Evolutionary conservation across 2,888 invertebrate species (phyloP).

Genomic region (Dicyrtoma fusca): DNA sequence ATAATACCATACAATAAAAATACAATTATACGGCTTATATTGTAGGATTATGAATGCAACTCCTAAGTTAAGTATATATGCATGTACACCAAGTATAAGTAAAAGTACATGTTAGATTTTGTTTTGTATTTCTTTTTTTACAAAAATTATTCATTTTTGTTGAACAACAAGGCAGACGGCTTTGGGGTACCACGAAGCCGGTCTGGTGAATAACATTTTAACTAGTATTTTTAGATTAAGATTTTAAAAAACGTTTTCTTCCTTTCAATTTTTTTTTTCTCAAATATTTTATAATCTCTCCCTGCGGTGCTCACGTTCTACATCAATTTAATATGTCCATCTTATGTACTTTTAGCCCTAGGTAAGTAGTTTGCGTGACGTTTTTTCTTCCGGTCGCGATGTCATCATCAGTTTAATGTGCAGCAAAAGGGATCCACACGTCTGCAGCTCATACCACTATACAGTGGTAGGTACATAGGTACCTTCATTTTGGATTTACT

Average conservation of each 20-base stretch:
- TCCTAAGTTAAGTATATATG: too few relatives aligned
- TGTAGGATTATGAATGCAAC: too few relatives aligned
- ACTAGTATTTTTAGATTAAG: not conserved
- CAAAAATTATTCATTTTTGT: slow-evolving; percentile 7
- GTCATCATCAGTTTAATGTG: too few relatives aligned
- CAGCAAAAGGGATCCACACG: too few relatives aligned
- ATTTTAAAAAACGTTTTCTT: not conserved
- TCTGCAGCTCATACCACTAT: too few relatives aligned
- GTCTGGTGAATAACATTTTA: slow-evolving; percentile 16
- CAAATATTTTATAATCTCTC: slow-evolving; percentile 33
- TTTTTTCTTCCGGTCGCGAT: not conserved
- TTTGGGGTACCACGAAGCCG: slow-evolving; percentile 39
- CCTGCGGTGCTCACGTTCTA: slow-evolving; percentile 42
- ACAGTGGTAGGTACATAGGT: too few relatives aligned
- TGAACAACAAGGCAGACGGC: slow-evolving; percentile 35
- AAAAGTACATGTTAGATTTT: too few relatives aligned
- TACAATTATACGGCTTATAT: too few relatives aligned
- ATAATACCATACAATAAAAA: too few relatives aligned
- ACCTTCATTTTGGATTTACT: too few relatives aligned
- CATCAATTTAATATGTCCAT: slow-evolving; percentile 30
- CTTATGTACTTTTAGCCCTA: not conserved
- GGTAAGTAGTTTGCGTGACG: not conserved
- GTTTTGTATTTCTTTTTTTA: not conserved
- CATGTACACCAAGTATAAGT: too few relatives aligned
- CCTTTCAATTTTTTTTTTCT: slow-evolving; percentile 2